Percentiles rank a stretch among this genome's conserved stretches.
Evolutionary conservation across 2,797 vertebrate species (phyloP).

Genomic region (Ceryle rudis): DNA sequence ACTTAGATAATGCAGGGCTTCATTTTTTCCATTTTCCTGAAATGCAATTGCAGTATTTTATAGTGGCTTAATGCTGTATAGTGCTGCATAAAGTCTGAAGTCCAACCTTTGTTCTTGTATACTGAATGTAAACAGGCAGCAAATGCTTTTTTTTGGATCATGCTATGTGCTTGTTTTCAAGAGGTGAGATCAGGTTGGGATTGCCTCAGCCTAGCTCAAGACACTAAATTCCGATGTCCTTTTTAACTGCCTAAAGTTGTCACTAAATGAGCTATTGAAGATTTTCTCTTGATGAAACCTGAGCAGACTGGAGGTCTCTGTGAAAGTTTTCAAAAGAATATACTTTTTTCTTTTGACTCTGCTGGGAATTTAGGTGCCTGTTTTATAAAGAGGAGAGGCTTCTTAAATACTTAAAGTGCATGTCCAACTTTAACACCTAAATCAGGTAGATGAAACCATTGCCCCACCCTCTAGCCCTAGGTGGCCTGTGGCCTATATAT

Average conservation of each 20-base stretch:
- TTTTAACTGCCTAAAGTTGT: background rate
- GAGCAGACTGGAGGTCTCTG: background rate
- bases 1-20: background rate
- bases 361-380: background rate
- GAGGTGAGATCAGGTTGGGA: background rate
- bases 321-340: background rate
- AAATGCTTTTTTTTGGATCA: background rate
- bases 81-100: background rate
- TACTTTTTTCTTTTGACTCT: background rate
- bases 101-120: background rate
- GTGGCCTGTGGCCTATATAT: background rate
- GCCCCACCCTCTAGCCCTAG: background rate
- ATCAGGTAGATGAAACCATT: background rate
- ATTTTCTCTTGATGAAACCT: background rate
- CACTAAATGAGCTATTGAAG: background rate
- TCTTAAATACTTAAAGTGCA: background rate
- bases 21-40: background rate
- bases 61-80: background rate
- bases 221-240: background rate
- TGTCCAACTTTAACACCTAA: background rate
- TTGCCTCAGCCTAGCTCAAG: background rate
- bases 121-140: background rate
- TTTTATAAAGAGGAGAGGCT: background rate
- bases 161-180: background rate
- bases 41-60: background rate